Evolutionary conservation across 2,113 vertebrate species (phyloP).

Genomic region (Amphilophus citrinellus): DNA sequence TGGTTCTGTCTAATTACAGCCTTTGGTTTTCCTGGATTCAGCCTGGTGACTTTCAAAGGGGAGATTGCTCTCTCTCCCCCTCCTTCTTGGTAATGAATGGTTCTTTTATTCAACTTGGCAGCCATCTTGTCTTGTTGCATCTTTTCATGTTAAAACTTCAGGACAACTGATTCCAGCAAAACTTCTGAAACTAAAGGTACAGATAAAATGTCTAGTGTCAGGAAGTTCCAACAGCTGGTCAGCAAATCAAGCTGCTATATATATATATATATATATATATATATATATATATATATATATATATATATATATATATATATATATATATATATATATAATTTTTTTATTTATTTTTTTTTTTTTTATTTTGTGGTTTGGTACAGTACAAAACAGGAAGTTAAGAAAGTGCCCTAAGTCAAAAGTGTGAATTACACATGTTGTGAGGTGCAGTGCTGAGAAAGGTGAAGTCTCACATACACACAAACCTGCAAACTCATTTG

Average conservation of each 20-base stretch:
- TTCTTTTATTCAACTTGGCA: constrained; percentile 67
- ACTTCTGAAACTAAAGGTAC: constrained; percentile 26
- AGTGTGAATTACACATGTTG: too few species aligned
- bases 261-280: neutral
- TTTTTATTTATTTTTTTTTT: too few species aligned
- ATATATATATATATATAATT: too few species aligned
- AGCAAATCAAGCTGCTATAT: neutral
- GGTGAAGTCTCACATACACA: neutral
- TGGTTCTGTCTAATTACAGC: constrained; percentile 69
- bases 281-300: too few species aligned
- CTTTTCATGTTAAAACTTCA: constrained; percentile 26
- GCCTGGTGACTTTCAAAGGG: constrained; percentile 62
- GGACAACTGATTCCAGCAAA: constrained; percentile 21
- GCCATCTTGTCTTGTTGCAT: constrained; percentile 59
- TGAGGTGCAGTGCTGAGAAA: neutral
- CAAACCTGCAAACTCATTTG: constrained; percentile 13
- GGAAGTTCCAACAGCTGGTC: neutral
- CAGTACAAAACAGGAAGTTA: neutral
- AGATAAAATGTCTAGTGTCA: neutral
- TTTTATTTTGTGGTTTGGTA: neutral
- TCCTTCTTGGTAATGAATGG: constrained; percentile 51
- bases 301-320: too few species aligned
- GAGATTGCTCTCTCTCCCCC: constrained; percentile 53
- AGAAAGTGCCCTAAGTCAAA: neutral
- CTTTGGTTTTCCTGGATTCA: constrained; percentile 60